Base-by-base conservation (phyloP, 2,797 vertebrate species). In the Leptodactylus fallax region DNA sequence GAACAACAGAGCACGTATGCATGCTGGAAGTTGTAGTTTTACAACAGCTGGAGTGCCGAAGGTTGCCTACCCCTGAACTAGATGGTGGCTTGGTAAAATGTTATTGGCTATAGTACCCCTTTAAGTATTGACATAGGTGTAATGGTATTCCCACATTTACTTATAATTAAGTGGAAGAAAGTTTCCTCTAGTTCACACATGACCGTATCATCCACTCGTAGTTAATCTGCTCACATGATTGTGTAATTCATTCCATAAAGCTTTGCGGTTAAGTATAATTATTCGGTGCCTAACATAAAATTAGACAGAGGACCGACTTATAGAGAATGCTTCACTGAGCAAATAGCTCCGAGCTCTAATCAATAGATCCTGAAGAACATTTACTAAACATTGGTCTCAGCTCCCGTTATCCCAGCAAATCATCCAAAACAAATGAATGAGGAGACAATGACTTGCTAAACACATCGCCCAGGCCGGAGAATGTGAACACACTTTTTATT, bases 291-390 rank as follows among this genome's bases (percentile, higher is more conserved):
- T 76, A 83, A 86, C 72, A 60, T 76, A 81, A 83, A 78, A 86
- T 86, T 78, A 89, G 88, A 81, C 79, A 78, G 72, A 85, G 71
- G 55, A 27, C 84, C 23, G 11, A 47, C 79, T 86, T 83, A 81
- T 79, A 60, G 71, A 51, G n/a, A 86, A 83, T 78, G 84, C 47
- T 83, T 83, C 79, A 49, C 82, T 89, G 65, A 86, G 78, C 84
- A 81, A 82, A 89, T 86, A 56, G 60, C 58, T 86, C 67, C 6
- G 14, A 82, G 60, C 88, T 19, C 79, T 78, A 86, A 89, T 89
- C 88, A 89, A 89, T 89, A 89, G 84, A 79, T 89, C 83, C 36
- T 17, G 65, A 89, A 71, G 51, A 89, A 86, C 88, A 89, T 82
- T 89, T 89, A 77, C 69, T 60, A 89, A 85, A 81, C 84, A 83